Evolutionary conservation across 2,888 invertebrate genomes (phyloP).

Genomic region (Hanleya hanleyi): DNA sequence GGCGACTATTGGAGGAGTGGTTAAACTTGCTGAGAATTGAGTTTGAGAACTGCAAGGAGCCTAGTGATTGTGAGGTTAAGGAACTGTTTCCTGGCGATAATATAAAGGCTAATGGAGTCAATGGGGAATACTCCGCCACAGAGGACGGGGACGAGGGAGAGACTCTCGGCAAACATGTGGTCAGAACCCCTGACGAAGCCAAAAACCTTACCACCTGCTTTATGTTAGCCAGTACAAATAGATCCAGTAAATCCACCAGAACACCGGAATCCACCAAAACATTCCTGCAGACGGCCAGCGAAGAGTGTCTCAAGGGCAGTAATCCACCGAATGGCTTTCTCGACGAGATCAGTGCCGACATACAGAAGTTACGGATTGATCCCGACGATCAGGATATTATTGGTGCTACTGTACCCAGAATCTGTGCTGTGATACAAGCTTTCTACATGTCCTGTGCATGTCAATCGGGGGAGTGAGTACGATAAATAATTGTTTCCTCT

Average conservation of each 20-base stretch:
- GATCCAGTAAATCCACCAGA: background rate
- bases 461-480: slow-evolving; percentile 25
- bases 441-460: slow-evolving; percentile 64
- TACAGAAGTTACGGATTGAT: slow-evolving; percentile 10
- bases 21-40: slow-evolving; percentile 58
- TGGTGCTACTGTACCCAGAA: slow-evolving; percentile 56
- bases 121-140: background rate
- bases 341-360: slow-evolving; percentile 6
- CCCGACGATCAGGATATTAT: slow-evolving; percentile 49
- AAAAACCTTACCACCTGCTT: slow-evolving; percentile 4
- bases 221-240: background rate
- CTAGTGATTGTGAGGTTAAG: background rate
- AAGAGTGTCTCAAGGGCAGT: slow-evolving; percentile 3
- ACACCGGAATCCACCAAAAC: background rate
- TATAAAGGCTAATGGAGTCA: slow-evolving; percentile 14
- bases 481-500: background rate
- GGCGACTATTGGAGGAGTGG: slow-evolving; percentile 69
- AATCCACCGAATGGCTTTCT: background rate
- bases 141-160: background rate
- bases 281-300: background rate
- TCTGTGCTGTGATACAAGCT: slow-evolving; percentile 67
- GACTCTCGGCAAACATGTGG: background rate
- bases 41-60: slow-evolving; percentile 33
- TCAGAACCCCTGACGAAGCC: slow-evolving; percentile 6
- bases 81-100: background rate